Percentiles rank a stretch among this genome's conserved stretches.
Evolutionary conservation across 2,888 invertebrate genomes (phyloP).

Genomic region (Nasonovia ribisnigri): DNA sequence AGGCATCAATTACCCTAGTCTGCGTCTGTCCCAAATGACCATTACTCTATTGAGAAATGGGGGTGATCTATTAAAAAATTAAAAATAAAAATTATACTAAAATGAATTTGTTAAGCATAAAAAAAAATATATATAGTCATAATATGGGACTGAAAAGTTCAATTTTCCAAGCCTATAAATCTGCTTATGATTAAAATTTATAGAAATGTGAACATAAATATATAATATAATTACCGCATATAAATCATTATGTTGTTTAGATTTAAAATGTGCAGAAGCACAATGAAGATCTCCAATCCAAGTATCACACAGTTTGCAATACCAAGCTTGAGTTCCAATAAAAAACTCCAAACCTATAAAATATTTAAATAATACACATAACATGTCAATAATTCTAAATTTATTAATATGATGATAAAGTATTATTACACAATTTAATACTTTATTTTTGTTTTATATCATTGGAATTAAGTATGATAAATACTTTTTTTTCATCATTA

Average conservation of each 20-base stretch:
- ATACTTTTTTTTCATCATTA: not conserved
- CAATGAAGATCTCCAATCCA: constrained; percentile 93
- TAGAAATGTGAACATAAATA: not conserved
- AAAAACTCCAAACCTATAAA: constrained; percentile 86
- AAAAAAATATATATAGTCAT: not conserved
- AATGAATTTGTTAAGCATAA: not conserved
- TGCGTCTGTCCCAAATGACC: not conserved
- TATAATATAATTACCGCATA: constrained; percentile 77
- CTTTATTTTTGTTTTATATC: not conserved
- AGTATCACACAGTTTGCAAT: constrained; percentile 87
- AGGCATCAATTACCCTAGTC: not conserved
- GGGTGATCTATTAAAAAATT: not conserved
- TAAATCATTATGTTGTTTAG: constrained; percentile 82
- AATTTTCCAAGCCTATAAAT: not conserved
- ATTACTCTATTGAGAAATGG: not conserved
- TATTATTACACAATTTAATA: not conserved
- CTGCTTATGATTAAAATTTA: not conserved
- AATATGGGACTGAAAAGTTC: not conserved
- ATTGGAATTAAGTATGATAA: not conserved
- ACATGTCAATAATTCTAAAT: constrained; percentile 1
- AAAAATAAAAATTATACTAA: not conserved
- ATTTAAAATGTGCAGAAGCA: constrained; percentile 87
- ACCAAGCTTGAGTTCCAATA: constrained; percentile 89
- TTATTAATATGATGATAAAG: not conserved
- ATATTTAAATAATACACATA: constrained; percentile 66